Percentiles rank a stretch among this genome's conserved stretches.
Conservation (phyloP, 53 echinoderm and acorn worm genomes). For the Holothuria scabra region DNA sequence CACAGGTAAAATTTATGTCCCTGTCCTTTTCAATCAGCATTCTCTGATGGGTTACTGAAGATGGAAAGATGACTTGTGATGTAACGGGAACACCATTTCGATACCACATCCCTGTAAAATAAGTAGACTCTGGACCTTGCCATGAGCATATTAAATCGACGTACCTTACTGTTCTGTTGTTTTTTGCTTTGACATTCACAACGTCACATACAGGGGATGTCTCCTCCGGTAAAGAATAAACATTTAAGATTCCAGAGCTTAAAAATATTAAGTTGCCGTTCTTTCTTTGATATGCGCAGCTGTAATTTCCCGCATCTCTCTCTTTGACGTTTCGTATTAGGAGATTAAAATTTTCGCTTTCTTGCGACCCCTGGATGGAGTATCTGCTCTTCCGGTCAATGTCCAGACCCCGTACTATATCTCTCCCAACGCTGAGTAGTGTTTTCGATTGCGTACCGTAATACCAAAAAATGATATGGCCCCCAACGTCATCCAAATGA, state of each 20-base stretch:
- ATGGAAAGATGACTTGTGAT: background rate
- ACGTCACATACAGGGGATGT: slow-evolving; percentile 10
- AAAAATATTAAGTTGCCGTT: background rate
- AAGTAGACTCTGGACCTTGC: background rate
- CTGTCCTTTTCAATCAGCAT: background rate
- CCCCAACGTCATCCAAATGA: background rate
- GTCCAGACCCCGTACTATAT: background rate
- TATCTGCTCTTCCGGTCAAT: slow-evolving; percentile 1
- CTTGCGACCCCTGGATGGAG: background rate
- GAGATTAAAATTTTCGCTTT: background rate
- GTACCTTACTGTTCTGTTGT: background rate
- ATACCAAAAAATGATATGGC: background rate
- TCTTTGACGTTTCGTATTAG: background rate
- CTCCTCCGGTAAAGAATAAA: background rate
- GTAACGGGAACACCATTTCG: background rate
- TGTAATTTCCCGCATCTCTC: slow-evolving; percentile 16
- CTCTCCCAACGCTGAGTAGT: background rate
- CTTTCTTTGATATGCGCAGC: background rate
- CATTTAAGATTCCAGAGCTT: background rate
- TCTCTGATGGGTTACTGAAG: background rate
- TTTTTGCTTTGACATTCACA: background rate
- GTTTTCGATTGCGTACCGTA: background rate
- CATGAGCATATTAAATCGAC: slow-evolving; percentile 26
- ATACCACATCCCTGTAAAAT: slow-evolving; percentile 12
- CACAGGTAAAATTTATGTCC: background rate